Percentiles rank a stretch among this genome's conserved stretches.
Conservation (phyloP, 2,797 vertebrate genomes). For the Chaunax sp. region DNA sequence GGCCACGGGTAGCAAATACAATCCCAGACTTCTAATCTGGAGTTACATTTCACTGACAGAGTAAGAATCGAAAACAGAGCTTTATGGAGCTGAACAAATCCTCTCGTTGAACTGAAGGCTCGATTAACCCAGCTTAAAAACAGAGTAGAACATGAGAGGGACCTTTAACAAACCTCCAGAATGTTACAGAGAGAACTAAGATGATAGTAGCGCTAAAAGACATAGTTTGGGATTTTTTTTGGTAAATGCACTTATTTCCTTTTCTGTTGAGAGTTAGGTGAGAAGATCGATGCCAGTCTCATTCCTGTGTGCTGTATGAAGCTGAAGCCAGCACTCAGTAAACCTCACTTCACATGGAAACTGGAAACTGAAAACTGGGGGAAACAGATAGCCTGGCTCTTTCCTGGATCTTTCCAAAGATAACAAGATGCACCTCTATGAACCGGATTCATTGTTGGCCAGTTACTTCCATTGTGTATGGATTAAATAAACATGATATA, state of each 20-base stretch:
- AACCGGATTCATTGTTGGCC: too few species aligned
- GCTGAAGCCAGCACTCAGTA: not conserved
- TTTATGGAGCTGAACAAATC: constrained; percentile 66
- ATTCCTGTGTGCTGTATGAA: too few species aligned
- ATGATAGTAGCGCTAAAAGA: not conserved
- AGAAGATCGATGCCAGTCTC: not conserved
- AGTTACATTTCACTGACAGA: constrained; percentile 43
- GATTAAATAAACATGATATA: too few species aligned
- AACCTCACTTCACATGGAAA: too few species aligned
- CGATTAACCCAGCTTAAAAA: constrained; percentile 42
- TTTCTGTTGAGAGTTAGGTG: not conserved
- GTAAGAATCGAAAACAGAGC: constrained; percentile 45
- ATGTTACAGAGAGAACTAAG: constrained; percentile 5
- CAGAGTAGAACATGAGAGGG: constrained; percentile 6
- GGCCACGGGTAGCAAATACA: constrained; percentile 25
- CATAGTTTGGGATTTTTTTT: not conserved
- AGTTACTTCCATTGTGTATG: too few species aligned
- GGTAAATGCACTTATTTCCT: not conserved
- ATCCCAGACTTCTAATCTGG: constrained; percentile 44
- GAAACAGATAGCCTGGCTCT: not conserved
- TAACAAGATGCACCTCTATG: not conserved
- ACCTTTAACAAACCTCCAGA: constrained; percentile 36
- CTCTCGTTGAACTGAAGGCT: constrained; percentile 24
- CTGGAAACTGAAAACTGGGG: too few species aligned
- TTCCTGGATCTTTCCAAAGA: not conserved